Conservation (phyloP, 1,140 invertebrate species). For the Piezodorus guildinii region DNA sequence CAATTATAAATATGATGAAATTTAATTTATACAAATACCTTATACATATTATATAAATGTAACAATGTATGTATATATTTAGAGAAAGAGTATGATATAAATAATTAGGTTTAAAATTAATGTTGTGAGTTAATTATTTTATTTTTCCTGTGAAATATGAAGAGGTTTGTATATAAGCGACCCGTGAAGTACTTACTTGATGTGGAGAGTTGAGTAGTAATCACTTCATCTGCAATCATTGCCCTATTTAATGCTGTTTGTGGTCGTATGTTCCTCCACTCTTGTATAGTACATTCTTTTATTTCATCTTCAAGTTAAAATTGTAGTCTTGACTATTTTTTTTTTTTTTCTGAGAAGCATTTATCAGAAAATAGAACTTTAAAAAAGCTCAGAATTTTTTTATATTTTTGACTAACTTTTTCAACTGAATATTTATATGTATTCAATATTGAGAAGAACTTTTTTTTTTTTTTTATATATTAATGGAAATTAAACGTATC, state of each 20-base stretch:
- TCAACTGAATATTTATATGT: background rate
- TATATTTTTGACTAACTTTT: constrained; percentile 9
- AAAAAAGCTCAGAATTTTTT: background rate
- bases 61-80: no score
- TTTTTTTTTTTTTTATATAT: background rate
- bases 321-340: background rate
- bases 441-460: background rate
- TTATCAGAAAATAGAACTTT: background rate
- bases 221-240: background rate
- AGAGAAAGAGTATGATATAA: no score
- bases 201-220: background rate
- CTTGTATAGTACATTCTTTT: background rate
- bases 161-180: no score
- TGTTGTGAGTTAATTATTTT: no score
- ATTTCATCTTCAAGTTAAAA: background rate
- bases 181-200: no score
- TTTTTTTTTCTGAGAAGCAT: background rate
- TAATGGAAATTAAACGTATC: background rate
- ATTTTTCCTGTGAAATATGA: no score
- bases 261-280: background rate
- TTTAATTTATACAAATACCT: background rate
- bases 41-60: background rate
- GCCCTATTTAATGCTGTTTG: background rate
- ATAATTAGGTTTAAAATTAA: no score
- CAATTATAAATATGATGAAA: background rate